Base-by-base conservation (phyloP, 1,140 invertebrate species). In the Pogonus chalceus region DNA sequence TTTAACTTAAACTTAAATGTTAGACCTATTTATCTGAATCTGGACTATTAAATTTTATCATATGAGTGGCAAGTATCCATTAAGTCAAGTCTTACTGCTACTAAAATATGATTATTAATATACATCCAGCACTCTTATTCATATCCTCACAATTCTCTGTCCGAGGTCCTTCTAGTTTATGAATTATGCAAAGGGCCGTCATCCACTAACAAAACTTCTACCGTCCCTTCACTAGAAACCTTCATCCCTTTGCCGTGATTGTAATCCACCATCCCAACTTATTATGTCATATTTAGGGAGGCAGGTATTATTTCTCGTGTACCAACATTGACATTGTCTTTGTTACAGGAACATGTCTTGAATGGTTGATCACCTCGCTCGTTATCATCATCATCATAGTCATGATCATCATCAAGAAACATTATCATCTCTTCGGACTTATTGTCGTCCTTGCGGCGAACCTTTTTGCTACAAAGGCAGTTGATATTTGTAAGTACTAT, bases 401-500 rank as follows among this genome's bases (percentile, higher is more conserved):
- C 35, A 52, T 23, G 21, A 51, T 54, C 22, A 58, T 50, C 23
- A 58, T 56, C 51, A 56, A 37, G 54, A 56, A 23, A 37, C 24
- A 49, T 20, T 50, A 23, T 23, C 26, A 21, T 20, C 55, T 24
- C 37, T 49, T 59, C 20, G 47, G 35, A 37, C 21, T 53, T 21
- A 31, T 59, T 46, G 37, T 59, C 23, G 51, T 59, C n/a, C 55
- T 56, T 35, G 39, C 47, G 20, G 21, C 49, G 1, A 12, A 24
- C 16, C 47, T 52, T 7, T 14, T 31, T 31, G 26, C 14, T 31
- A 55, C 43, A 37, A 39, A 55, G 24, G 58, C 58, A 16, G 49
- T 56, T 47, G 58, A 59, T 57, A 51, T 50, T 20, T 59, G 58
- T 59, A 53, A 56, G 58, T 59, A 56, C 39, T 4, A n/a, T 18